Base-by-base conservation (phyloP, 2,113 vertebrate species). In the Eretmochelys imbricata region DNA sequence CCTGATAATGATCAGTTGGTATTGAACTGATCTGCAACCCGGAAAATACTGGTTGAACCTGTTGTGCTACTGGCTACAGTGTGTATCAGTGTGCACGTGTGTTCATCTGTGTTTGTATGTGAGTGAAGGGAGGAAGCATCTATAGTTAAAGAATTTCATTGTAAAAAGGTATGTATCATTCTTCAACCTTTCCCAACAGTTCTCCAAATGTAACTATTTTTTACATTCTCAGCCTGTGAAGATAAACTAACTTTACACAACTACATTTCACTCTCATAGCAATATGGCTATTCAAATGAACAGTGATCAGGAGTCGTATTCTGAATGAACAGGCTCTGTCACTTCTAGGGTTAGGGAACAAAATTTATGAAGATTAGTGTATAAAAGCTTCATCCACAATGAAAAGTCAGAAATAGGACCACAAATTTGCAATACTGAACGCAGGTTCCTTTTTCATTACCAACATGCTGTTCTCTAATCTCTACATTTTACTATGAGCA, bases 11-110 rank as follows among this genome's bases (percentile, higher is more conserved):
- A 81, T 76, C 82, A 20, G 29, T 86, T 51, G 55, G 72, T 27
- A 51, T 27, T 87, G 49, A 90, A 87, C 35, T 51, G 42, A 55
- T 87, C 89, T 95, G 80, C 88, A 89, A 55, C 93, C 35, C 84
- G 54, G 89, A 84, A 80, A 92, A 87, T 31, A 81, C 1, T 59
- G 54, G 42, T 5, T 48, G 6, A 51, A 4, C 54, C 17, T 46
- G 1, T n/a, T 57, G 24, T 19, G 62, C 62, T 62, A 31, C 59
- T 65, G 59, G 59, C 31, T 65, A 35, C 59, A 16, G 59, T 55
- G 38, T 80, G 42, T 90, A 85, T 65, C 54, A 3, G 4, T 51
- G 35, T 72, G 35, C 5, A 1, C 35, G 1, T 79, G 13, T 25
- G 46, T 79, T 76, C 35, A 38, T 25, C 31, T 55, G 65, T 76